These are phyloP conservation scores for Smittia aterrima DNA, from an alignment of 2,888 invertebrate species.

Conservation along the genomic window DNA sequence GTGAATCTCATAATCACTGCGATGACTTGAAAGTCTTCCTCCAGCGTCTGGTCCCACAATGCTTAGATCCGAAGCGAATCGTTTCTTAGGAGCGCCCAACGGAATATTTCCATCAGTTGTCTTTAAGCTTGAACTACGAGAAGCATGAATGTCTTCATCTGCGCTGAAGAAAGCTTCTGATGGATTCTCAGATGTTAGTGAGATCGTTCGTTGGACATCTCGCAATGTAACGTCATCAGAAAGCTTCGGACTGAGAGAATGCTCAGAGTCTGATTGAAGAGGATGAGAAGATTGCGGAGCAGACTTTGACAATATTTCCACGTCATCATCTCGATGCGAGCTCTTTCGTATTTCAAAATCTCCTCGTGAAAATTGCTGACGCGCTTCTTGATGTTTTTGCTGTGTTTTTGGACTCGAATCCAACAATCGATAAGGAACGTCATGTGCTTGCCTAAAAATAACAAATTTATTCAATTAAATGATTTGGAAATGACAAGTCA, in stretches of 20 bases:
- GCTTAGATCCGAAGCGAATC: conserved; percentile 54
- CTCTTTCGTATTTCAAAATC: conserved; percentile 57
- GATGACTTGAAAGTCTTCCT: conserved; percentile 56
- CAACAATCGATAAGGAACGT: conserved; percentile 78
- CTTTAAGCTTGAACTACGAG: conserved; percentile 45
- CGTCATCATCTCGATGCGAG: conserved; percentile 58
- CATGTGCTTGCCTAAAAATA: conserved; percentile 51
- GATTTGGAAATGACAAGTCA: not conserved
- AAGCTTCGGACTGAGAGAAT: conserved; percentile 49
- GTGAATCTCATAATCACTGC: conserved; percentile 64
- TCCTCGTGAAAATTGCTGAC: not conserved
- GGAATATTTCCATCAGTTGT: conserved; percentile 41
- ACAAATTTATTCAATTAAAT: not conserved
- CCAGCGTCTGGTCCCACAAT: conserved; percentile 50
- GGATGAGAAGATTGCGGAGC: conserved; percentile 54
- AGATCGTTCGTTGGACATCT: conserved; percentile 71
- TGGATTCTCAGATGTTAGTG: conserved; percentile 85
- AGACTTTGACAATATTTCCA: conserved; percentile 51
- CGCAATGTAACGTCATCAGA: conserved; percentile 50
- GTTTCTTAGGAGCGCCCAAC: conserved; percentile 46
- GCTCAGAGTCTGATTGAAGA: conserved; percentile 52
- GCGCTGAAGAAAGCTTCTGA: conserved; percentile 92
- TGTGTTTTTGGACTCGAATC: conserved; percentile 63
- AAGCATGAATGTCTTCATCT: conserved; percentile 71
- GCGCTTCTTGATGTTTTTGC: conserved; percentile 43